Conservation (phyloP, 2,113 vertebrate genomes). For the Blennius ocellaris region DNA sequence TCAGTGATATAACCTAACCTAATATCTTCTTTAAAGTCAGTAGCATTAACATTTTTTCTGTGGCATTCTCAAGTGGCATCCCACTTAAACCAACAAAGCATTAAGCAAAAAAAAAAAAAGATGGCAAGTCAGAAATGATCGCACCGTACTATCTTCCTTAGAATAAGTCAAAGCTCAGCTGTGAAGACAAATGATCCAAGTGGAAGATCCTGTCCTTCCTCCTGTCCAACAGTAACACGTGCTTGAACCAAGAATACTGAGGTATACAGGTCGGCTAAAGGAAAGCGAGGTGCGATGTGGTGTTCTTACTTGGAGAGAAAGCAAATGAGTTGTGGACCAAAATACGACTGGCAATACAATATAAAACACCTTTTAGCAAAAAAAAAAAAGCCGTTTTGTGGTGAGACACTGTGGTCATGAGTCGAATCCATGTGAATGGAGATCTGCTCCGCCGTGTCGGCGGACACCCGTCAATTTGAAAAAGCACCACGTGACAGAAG, state of each 20-base stretch:
- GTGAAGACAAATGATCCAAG: background rate
- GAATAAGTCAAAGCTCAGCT: slow-evolving; percentile 18
- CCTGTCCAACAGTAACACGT: slow-evolving; percentile 58
- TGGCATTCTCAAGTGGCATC: background rate
- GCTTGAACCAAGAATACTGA: slow-evolving; percentile 14
- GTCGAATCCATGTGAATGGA: too few species aligned
- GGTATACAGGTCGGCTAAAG: slow-evolving; percentile 23
- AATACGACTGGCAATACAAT: background rate
- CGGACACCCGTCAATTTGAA: background rate
- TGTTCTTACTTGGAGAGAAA: slow-evolving; percentile 17
- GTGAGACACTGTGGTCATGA: background rate
- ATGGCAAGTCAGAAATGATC: too few species aligned
- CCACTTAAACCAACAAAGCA: background rate
- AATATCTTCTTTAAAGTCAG: slow-evolving; percentile 46
- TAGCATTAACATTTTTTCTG: slow-evolving; percentile 43
- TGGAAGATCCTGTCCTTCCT: slow-evolving; percentile 10
- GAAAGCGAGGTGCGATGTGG: slow-evolving; percentile 11
- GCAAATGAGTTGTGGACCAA: background rate
- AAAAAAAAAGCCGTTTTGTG: slow-evolving; percentile 22
- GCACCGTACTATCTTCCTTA: background rate
- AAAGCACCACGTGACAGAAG: background rate
- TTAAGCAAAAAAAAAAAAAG: background rate
- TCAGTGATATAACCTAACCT: slow-evolving; percentile 16
- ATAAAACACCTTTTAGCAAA: background rate
- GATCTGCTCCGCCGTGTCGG: background rate